Percentiles rank a stretch among this genome's conserved stretches.
Conservation (phyloP, 1,140 invertebrate species). For the Tenebrio molitor region DNA sequence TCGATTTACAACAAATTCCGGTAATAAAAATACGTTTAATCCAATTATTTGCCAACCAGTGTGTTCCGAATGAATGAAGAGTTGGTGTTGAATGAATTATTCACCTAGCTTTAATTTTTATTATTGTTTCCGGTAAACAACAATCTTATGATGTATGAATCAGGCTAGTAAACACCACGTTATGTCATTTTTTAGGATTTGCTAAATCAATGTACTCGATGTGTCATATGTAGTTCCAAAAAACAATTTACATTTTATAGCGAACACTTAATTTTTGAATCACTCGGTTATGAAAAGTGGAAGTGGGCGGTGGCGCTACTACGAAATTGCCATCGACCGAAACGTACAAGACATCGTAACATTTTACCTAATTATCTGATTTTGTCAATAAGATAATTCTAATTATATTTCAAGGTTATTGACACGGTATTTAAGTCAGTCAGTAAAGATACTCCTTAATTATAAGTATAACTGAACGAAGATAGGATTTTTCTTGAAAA, state of each 20-base stretch:
- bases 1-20: neutral
- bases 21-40: neutral
- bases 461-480: no score
- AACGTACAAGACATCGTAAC: no score
- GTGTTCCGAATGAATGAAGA: constrained; percentile 22
- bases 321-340: no score
- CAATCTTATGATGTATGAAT: constrained; percentile 9
- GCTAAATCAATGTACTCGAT: constrained; percentile 40
- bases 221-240: constrained; percentile 9
- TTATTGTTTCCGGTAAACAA: constrained; percentile 7
- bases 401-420: no score
- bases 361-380: no score
- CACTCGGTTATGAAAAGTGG: constrained; percentile 1
- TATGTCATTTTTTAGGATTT: constrained; percentile 34
- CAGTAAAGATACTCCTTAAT: no score
- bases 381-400: neutral
- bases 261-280: constrained; percentile 10
- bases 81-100: constrained; percentile 18
- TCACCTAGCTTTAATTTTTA: constrained; percentile 2
- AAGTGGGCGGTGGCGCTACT: neutral
- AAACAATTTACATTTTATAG: constrained; percentile 8
- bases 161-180: neutral
- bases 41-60: no score
- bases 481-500: no score
- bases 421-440: no score